phyloP scores from a whole-genome alignment of 2,113 vertebrate species.

The Edolisoma coerulescens region DNA sequence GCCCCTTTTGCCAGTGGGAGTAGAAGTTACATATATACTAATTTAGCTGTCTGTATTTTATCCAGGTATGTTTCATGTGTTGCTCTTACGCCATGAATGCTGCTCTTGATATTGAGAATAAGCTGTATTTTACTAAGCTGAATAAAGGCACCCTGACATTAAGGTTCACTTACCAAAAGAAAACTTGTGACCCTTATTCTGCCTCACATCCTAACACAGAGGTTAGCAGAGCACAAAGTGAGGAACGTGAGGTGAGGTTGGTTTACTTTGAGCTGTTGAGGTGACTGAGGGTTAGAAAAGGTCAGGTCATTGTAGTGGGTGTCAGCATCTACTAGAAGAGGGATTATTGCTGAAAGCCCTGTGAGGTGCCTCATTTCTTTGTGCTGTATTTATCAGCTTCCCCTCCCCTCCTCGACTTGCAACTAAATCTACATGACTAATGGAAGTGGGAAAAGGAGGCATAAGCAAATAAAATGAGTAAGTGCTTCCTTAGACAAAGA shows the following conservation, averaged over 20 bases:
- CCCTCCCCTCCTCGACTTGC: fast-evolving
- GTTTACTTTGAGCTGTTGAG: neutral
- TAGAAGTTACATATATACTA: neutral
- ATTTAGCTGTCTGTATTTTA: neutral
- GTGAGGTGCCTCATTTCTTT: neutral
- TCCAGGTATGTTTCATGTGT: neutral
- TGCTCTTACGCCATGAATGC: neutral
- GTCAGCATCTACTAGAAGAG: neutral
- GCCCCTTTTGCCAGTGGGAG: neutral
- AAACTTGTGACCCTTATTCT: neutral
- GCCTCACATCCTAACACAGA: neutral
- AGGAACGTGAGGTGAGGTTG: neutral
- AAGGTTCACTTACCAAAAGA: neutral
- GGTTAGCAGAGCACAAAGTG: neutral
- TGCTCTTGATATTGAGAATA: neutral
- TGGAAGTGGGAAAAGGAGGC: neutral
- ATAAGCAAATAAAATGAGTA: neutral
- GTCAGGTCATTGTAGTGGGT: neutral
- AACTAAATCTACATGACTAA: neutral
- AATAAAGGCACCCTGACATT: neutral
- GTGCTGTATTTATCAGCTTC: neutral
- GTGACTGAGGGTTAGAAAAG: neutral
- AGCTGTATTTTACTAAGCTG: neutral
- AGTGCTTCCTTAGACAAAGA: neutral
- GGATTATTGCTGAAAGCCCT: neutral